These are phyloP conservation scores for Tachina grossa DNA, from an alignment of 2,888 invertebrate genomes.

Conservation along the genomic window DNA sequence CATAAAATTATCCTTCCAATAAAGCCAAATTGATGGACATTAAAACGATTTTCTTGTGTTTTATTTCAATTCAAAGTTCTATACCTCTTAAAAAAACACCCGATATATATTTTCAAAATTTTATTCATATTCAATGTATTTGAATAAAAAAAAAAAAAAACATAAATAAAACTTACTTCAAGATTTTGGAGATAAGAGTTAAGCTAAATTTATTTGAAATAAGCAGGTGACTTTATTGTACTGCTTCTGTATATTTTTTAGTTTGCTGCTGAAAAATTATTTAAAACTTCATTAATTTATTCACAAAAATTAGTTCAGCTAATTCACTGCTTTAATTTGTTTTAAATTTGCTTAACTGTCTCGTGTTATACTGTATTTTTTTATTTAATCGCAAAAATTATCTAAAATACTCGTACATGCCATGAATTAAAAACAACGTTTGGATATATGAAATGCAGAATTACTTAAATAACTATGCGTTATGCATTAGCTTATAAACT, in stretches of 20 bases:
- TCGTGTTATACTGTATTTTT: constrained; percentile 34
- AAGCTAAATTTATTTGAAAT: constrained; percentile 33
- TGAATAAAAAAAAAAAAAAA: constrained; percentile 4
- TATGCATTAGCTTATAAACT: constrained; percentile 21
- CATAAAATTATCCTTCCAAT: no score
- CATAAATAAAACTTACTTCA: neutral
- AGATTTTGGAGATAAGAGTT: constrained; percentile 29
- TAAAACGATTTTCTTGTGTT: no score
- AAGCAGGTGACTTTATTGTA: constrained; percentile 44
- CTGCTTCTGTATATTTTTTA: no score
- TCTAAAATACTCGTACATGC: constrained; percentile 34
- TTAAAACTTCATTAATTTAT: constrained; percentile 33
- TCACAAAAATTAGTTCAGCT: neutral
- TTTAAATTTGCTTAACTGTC: constrained; percentile 17
- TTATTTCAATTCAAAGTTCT: no score
- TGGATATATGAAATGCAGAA: neutral
- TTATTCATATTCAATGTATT: neutral
- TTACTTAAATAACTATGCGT: neutral
- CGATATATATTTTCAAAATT: neutral
- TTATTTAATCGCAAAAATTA: constrained; percentile 13
- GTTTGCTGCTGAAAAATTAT: neutral
- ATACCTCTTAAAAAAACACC: no score
- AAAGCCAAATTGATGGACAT: no score
- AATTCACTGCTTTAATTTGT: constrained; percentile 44
- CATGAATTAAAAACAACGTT: constrained; percentile 6